Percentiles rank a stretch among this genome's conserved stretches.
Evolutionary conservation across 64 coral and sea anemone species (phyloP).

Genomic region (Montipora cactus): DNA sequence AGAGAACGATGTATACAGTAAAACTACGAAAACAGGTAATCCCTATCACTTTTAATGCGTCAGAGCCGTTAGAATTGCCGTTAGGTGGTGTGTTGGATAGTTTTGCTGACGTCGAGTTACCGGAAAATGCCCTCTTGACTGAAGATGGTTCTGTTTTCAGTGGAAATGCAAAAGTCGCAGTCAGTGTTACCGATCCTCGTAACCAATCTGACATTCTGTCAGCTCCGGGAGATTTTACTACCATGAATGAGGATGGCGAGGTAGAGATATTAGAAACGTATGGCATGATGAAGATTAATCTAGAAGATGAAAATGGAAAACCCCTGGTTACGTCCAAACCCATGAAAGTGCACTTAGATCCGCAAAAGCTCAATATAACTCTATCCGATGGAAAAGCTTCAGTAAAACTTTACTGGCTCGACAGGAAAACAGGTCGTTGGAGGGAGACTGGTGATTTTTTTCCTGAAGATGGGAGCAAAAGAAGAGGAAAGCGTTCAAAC

Average conservation of each 20-base stretch:
- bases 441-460: neutral
- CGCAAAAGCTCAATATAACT: neutral
- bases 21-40: neutral
- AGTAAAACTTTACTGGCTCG: neutral
- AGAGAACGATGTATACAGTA: neutral
- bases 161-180: neutral
- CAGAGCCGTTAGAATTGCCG: neutral
- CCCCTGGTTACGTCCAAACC: neutral
- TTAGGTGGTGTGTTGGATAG: neutral
- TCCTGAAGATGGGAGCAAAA: neutral
- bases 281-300: conserved; percentile 13
- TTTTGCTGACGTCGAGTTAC: conserved; percentile 9
- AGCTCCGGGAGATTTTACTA: conserved; percentile 39
- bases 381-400: neutral
- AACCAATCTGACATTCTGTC: neutral
- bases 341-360: neutral
- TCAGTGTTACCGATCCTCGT: conserved; percentile 21
- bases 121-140: neutral
- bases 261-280: neutral
- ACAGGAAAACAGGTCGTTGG: neutral
- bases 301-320: conserved; percentile 18
- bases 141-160: neutral
- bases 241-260: neutral
- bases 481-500: too few species aligned
- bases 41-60: neutral